phyloP scores from a whole-genome alignment of 92 coral and sea anemone species.

The Hydrozoanthus gracilis region DNA sequence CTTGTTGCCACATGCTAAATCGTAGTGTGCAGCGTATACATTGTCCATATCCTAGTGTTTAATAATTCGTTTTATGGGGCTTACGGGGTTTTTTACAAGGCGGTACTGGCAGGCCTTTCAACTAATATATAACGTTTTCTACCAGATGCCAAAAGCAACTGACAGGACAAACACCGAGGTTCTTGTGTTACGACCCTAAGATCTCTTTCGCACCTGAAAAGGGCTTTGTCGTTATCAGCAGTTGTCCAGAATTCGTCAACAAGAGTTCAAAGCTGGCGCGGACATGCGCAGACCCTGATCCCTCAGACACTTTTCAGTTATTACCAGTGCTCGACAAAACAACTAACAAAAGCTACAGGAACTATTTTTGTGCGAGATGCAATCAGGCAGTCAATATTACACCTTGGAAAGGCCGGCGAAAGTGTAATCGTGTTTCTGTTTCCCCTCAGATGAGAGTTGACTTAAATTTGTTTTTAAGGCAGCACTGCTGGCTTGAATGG shows the following conservation, averaged over 20 bases:
- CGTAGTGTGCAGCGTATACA: no score
- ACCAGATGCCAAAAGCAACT: no score
- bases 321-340: not conserved
- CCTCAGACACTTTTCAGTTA: not conserved
- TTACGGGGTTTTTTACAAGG: no score
- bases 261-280: conserved; percentile 15
- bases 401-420: not conserved
- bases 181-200: no score
- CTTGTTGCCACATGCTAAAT: no score
- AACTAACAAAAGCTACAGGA: conserved; percentile 6
- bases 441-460: not conserved
- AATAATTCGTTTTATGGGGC: no score
- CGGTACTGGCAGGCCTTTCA: no score
- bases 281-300: not conserved
- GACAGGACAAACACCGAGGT: no score
- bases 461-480: not conserved
- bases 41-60: no score
- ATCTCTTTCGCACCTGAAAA: no score
- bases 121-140: no score
- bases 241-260: not conserved
- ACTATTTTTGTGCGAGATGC: conserved; percentile 13
- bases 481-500: not conserved
- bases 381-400: not conserved
- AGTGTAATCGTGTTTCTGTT: not conserved
- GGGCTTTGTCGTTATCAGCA: not conserved